Percentiles rank a stretch among this genome's conserved stretches.
These are phyloP conservation scores for Halictus quadricinctus DNA, from an alignment of 2,888 invertebrate genomes.

Conservation along the genomic window DNA sequence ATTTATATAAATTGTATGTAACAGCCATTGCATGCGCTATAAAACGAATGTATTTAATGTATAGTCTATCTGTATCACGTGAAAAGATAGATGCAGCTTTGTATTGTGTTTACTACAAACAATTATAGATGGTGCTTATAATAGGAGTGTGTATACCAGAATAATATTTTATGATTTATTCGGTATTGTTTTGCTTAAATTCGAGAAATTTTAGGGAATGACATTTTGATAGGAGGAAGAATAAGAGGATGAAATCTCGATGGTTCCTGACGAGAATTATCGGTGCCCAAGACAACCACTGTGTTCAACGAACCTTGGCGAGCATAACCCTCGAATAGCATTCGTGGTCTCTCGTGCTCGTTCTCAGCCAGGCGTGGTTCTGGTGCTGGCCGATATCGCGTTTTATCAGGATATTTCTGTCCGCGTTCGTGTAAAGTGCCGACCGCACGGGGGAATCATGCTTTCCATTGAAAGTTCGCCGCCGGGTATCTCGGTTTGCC, in stretches of 20 bases:
- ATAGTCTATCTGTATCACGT: neutral
- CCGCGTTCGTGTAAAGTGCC: slow-evolving; percentile 7
- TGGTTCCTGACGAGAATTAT: slow-evolving; percentile 28
- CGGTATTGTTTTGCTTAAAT: neutral
- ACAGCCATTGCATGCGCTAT: neutral
- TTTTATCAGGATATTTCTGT: slow-evolving; percentile 54
- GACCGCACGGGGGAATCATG: neutral
- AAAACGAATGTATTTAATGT: neutral
- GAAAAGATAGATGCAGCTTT: neutral
- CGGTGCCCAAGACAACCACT: slow-evolving; percentile 26
- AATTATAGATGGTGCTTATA: neutral
- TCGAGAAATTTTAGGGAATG: neutral
- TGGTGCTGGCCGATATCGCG: slow-evolving; percentile 44
- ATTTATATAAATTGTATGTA: neutral
- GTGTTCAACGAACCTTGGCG: slow-evolving; percentile 58
- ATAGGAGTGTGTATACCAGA: neutral
- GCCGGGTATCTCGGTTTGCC: slow-evolving; percentile 39
- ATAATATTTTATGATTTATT: slow-evolving; percentile 9
- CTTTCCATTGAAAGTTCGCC: slow-evolving; percentile 30
- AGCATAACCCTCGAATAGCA: slow-evolving; percentile 49
- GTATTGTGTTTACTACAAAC: neutral
- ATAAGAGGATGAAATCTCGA: neutral
- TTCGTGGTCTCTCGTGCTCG: slow-evolving; percentile 40
- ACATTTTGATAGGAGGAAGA: neutral
- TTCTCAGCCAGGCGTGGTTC: slow-evolving; percentile 65